Evolutionary conservation across 2,113 vertebrate genomes (phyloP).

Genomic region (Psilopsiagon aymara): DNA sequence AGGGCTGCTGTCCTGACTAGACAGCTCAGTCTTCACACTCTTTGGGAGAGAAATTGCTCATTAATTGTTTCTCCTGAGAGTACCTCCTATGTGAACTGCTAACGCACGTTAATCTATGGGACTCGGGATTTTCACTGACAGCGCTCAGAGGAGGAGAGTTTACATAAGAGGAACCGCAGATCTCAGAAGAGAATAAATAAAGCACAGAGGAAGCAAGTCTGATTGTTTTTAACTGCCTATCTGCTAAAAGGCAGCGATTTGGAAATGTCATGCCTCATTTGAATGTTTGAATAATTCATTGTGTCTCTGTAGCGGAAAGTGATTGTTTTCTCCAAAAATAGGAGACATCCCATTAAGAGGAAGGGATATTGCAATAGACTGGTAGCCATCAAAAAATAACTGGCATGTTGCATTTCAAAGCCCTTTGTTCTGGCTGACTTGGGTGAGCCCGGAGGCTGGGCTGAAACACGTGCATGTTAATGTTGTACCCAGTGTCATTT

Average conservation of each 20-base stretch:
- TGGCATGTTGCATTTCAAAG: not conserved
- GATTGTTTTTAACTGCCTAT: conserved; percentile 26
- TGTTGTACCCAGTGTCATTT: not conserved
- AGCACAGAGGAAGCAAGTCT: not conserved
- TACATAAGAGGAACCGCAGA: not conserved
- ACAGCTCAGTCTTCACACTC: not conserved
- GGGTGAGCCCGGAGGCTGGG: not conserved
- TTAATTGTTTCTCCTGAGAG: not conserved
- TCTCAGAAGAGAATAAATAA: not conserved
- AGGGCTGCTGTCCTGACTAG: not conserved
- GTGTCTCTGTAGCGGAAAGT: not conserved
- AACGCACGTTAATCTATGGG: not conserved
- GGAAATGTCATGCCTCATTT: conserved; percentile 58
- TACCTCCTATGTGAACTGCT: not conserved
- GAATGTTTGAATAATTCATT: conserved; percentile 67
- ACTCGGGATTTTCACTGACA: not conserved
- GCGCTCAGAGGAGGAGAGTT: conserved; percentile 6
- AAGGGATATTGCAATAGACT: conserved; percentile 39
- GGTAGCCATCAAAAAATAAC: conserved; percentile 41
- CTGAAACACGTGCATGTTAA: conserved; percentile 18
- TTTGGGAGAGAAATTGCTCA: not conserved
- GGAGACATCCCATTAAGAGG: conserved; percentile 40
- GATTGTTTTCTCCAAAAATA: conserved; percentile 62
- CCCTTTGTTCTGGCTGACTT: conserved; percentile 36
- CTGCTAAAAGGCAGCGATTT: conserved; percentile 4